Conservation (phyloP, 2,113 vertebrate genomes). For the Mormoops blainvillei region DNA sequence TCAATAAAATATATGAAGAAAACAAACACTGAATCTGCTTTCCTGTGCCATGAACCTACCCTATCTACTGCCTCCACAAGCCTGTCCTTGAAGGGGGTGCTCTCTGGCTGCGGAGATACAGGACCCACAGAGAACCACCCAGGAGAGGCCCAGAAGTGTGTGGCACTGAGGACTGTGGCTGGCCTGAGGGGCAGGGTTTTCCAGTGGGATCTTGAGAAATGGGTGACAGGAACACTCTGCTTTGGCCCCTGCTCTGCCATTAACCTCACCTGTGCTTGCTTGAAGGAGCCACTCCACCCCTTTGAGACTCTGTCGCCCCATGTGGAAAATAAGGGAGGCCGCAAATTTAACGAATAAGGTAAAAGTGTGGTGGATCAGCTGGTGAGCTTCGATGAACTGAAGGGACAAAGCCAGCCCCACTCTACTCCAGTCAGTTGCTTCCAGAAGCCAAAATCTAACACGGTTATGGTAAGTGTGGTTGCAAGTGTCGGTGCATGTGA, state of each 20-base stretch:
- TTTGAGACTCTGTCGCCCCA: not conserved
- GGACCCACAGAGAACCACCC: not conserved
- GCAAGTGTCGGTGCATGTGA: accelerated
- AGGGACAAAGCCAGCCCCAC: not conserved
- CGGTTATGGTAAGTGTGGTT: not conserved
- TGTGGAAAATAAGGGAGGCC: not conserved
- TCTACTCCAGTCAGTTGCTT: not conserved
- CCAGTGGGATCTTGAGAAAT: not conserved
- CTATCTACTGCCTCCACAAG: not conserved
- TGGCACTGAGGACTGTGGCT: not conserved
- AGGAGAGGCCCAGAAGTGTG: not conserved
- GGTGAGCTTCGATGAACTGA: accelerated
- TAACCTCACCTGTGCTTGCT: not conserved
- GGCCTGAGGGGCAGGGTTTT: not conserved
- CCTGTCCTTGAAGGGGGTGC: accelerated
- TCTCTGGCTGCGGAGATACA: not conserved
- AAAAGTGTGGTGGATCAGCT: too few relatives aligned
- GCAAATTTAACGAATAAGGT: not conserved
- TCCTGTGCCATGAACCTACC: accelerated
- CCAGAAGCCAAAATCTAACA: not conserved
- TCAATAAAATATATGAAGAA: too few relatives aligned
- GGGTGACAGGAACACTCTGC: not conserved
- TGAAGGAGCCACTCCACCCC: not conserved
- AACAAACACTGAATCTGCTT: not conserved
- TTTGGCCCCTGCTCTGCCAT: not conserved